Conservation (phyloP, 2,797 vertebrate species). For the Argentina silus region DNA sequence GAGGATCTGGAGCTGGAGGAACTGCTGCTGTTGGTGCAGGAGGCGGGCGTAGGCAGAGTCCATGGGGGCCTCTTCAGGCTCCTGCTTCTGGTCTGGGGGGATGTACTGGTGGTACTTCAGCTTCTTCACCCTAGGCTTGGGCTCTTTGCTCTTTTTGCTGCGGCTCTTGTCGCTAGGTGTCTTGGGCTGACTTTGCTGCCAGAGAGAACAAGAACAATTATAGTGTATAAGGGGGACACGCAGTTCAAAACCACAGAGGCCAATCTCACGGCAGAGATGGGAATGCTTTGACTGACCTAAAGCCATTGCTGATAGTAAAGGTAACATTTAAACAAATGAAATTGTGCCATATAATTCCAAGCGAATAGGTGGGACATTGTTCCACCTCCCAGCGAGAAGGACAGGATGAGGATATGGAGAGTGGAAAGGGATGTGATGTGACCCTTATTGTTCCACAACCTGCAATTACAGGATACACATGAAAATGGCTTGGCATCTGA, state of each 20-base stretch:
- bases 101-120: constrained; percentile 99
- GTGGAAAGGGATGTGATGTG: constrained; percentile 61
- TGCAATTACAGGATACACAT: constrained; percentile 70
- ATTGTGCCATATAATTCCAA: constrained; percentile 32
- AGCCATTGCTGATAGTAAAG: constrained; percentile 30
- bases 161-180: constrained; percentile 87
- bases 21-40: constrained; percentile 96
- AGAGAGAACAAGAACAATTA: constrained; percentile 14
- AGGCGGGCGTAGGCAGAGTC: constrained; percentile 93
- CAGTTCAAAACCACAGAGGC: constrained; percentile 19
- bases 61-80: constrained; percentile 88
- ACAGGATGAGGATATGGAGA: constrained; percentile 73
- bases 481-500: constrained; percentile 63
- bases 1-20: constrained; percentile 97
- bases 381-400: constrained; percentile 60
- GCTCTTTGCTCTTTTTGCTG: constrained; percentile 92
- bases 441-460: constrained; percentile 73
- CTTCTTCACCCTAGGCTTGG: constrained; percentile 92
- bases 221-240: constrained; percentile 36
- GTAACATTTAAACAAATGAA: constrained; percentile 10
- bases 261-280: constrained; percentile 30
- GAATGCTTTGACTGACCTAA: constrained; percentile 43
- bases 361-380: constrained; percentile 58
- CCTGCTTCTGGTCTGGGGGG: constrained; percentile 95
- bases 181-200: constrained; percentile 91